Base-by-base conservation (phyloP, 2,888 invertebrate genomes). In the Nomada goodeniana region DNA sequence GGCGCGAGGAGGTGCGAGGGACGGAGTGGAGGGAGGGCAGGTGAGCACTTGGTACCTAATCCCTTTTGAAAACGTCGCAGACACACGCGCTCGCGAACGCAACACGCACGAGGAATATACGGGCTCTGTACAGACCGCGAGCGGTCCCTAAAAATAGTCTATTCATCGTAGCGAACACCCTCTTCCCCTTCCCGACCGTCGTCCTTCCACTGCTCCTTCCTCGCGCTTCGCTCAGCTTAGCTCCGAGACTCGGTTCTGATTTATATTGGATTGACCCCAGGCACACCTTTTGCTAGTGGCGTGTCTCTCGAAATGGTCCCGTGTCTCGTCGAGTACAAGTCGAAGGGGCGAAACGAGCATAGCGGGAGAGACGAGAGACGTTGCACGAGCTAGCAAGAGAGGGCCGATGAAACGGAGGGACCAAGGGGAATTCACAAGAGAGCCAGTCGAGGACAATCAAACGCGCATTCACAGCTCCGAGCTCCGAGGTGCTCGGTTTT, bases 231-330 rank as follows among this genome's bases (percentile, higher is more conserved):
- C 76, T 29, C 70, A 70, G 71, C 80, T 75, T 59, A 69, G 77
- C 86, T 69, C 68, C 77, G 73, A 85, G 86, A 83, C 88, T 88
- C 80, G 74, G 87, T 89, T 90, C 90, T 91, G 92, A 92, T 92
- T 92, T 92, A 92, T 92, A 90, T 92, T 90, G 89, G 90, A 92
- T 92, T 91, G 92, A 91, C 91, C 91, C 91, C 85, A 81, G 85
- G 88, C 75, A 83, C 89, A 91, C 91, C 89, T 90, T 91, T 90
- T 70, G 84, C 83, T 77, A 70, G 86, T 88, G 88, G 87, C 90
- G 87, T 90, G 90, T 90, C 89, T 90, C 86, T 87, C 82, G 84
- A 88, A 88, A 89, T 76, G 80, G 88, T 84, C 88, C 88, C 86
- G 88, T 85, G 86, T 84, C 82, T 82, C 65, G 80, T 76, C 72